Conservation (phyloP, 1,140 invertebrate genomes). For the Caerostris extrusa region DNA sequence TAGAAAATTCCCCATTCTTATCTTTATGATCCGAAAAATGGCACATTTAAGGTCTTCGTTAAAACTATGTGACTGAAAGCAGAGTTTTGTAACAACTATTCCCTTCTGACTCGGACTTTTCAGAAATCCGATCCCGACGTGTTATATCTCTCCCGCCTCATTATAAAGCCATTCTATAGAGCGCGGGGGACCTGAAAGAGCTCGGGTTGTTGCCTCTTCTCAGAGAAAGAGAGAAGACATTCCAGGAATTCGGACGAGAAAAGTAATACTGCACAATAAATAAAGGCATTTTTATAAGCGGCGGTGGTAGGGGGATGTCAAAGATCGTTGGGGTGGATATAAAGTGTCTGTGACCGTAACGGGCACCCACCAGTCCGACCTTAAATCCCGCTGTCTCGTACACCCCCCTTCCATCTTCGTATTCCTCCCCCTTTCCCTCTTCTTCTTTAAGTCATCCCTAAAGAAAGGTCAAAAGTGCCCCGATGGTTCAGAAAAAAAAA, state of each 20-base stretch:
- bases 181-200: not conserved
- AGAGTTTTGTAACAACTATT: not conserved
- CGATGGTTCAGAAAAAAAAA: not conserved
- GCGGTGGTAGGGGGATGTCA: not conserved
- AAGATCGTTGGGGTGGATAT: slow-evolving; percentile 4
- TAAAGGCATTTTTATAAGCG: not conserved
- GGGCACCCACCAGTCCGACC: not conserved
- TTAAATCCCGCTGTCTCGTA: not conserved
- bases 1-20: not conserved
- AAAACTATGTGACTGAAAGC: not conserved
- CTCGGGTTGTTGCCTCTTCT: not conserved
- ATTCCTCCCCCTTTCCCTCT: not conserved
- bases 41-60: not conserved
- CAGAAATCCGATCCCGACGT: not conserved
- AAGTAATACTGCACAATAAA: not conserved
- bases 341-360: not conserved
- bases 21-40: not conserved
- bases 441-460: not conserved
- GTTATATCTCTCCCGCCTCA: too few relatives aligned
- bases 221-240: not conserved
- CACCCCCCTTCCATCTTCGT: too few relatives aligned
- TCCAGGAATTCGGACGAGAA: not conserved
- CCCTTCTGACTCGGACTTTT: not conserved
- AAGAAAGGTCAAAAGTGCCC: not conserved
- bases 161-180: too few relatives aligned